Percentiles rank a stretch among this genome's conserved stretches.
Evolutionary conservation across 2,797 vertebrate genomes (phyloP).

Genomic region (Acropternis orthonyx): DNA sequence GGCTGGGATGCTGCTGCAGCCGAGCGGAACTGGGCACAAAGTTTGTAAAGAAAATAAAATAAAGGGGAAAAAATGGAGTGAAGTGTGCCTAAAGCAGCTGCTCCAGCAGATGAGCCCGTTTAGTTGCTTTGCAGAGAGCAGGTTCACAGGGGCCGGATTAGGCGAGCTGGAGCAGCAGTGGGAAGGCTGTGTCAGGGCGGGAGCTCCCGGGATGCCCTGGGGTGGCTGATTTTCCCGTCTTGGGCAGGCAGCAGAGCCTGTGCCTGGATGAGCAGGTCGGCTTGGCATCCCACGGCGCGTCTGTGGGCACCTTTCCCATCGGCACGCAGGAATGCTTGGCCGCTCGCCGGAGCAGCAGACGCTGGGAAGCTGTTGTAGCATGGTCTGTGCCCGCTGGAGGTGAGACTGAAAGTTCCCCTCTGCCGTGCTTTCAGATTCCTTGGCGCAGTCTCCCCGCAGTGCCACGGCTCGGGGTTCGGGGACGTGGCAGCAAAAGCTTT

Average conservation of each 20-base stretch:
- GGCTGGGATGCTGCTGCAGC: not conserved
- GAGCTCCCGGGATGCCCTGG: fast-evolving
- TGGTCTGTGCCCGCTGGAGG: not conserved
- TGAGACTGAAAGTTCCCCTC: not conserved
- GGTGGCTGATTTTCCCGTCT: not conserved
- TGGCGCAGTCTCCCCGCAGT: not conserved
- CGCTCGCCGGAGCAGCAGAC: fast-evolving
- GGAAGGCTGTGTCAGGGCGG: fast-evolving
- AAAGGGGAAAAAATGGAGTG: not conserved
- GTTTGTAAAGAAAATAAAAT: not conserved
- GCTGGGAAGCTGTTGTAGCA: not conserved
- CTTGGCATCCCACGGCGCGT: fast-evolving
- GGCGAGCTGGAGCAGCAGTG: fast-evolving
- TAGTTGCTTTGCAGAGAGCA: not conserved
- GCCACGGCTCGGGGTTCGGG: not conserved
- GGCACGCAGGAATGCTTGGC: not conserved
- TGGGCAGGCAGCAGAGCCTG: not conserved
- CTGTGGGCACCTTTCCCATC: not conserved
- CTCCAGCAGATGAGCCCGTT: not conserved
- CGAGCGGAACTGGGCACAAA: fast-evolving
- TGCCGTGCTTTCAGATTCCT: not conserved
- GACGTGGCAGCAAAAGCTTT: not conserved
- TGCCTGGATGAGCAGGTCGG: not conserved
- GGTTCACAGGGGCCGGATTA: fast-evolving
- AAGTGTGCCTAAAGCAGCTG: not conserved